Evolutionary conservation across 2,113 vertebrate genomes (phyloP).

Genomic region (Prionailurus viverrinus): DNA sequence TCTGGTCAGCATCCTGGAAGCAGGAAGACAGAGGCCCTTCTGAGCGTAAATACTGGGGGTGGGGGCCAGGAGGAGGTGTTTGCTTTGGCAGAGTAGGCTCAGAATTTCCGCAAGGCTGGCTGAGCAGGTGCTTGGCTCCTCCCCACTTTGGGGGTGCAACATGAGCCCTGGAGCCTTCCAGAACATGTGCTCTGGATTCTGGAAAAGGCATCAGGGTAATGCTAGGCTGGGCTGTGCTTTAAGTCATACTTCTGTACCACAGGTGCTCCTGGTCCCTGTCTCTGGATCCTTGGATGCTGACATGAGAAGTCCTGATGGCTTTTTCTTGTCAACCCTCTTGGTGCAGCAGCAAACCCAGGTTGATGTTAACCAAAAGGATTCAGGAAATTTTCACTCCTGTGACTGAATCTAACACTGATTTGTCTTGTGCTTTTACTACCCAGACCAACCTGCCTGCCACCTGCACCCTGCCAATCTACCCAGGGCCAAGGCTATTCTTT

Average conservation of each 20-base stretch:
- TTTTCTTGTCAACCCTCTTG: background rate
- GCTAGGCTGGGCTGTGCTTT: background rate
- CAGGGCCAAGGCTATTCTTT: background rate
- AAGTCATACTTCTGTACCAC: background rate
- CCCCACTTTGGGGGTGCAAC: background rate
- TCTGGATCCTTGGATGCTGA: background rate
- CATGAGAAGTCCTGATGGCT: background rate
- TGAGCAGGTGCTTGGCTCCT: conserved; percentile 69
- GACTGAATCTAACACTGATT: background rate
- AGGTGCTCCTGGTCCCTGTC: background rate
- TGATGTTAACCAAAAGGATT: background rate
- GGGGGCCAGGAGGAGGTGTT: background rate
- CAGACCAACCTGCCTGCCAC: background rate
- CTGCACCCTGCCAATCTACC: background rate
- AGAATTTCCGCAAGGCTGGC: conserved; percentile 48
- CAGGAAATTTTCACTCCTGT: background rate
- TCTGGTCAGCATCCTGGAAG: conserved; percentile 41
- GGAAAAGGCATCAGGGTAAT: conserved; percentile 51
- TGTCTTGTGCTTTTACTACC: background rate
- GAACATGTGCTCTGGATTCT: conserved; percentile 61
- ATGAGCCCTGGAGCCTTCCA: conserved; percentile 50
- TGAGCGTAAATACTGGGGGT: background rate
- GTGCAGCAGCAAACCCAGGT: background rate
- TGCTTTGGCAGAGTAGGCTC: conserved; percentile 46
- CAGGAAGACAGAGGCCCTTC: conserved; percentile 17